These are phyloP conservation scores for Cheilosia pagana DNA, from an alignment of 2,888 invertebrate genomes.

Conservation along the genomic window DNA sequence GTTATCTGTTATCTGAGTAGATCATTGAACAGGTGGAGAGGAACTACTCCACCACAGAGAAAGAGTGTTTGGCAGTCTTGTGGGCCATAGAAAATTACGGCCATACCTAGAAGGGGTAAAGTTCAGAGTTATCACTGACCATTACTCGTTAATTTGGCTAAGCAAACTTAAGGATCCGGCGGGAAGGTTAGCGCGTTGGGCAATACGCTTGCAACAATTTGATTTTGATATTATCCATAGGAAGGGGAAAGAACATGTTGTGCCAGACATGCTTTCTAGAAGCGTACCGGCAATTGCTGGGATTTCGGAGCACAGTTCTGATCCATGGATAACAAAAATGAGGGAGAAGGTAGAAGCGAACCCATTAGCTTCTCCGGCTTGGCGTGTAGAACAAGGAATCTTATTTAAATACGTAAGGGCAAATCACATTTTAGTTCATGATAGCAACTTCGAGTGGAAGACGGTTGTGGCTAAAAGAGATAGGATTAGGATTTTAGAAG, in stretches of 20 bases:
- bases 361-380: background rate
- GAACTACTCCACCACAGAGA: slow-evolving; percentile 7
- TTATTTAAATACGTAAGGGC: too few relatives aligned
- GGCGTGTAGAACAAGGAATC: background rate
- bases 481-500: too few relatives aligned
- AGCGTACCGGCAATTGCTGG: background rate
- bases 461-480: accelerated
- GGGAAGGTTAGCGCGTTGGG: too few relatives aligned
- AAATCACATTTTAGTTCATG: too few relatives aligned
- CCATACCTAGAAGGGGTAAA: slow-evolving; percentile 17
- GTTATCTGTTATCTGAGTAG: slow-evolving; percentile 37
- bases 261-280: slow-evolving; percentile 1
- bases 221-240: slow-evolving; percentile 23
- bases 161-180: too few relatives aligned
- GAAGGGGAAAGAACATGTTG: slow-evolving; percentile 20
- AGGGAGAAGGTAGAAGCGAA: background rate
- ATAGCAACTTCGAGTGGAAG: too few relatives aligned
- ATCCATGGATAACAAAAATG: background rate
- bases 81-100: slow-evolving; percentile 28
- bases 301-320: background rate
- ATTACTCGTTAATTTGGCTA: too few relatives aligned
- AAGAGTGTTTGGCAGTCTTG: slow-evolving; percentile 7
- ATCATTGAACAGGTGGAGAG: slow-evolving; percentile 11
- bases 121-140: too few relatives aligned
- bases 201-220: too few relatives aligned